phyloP scores from a whole-genome alignment of 2,888 invertebrate genomes.

The Hylaea fasciaria region DNA sequence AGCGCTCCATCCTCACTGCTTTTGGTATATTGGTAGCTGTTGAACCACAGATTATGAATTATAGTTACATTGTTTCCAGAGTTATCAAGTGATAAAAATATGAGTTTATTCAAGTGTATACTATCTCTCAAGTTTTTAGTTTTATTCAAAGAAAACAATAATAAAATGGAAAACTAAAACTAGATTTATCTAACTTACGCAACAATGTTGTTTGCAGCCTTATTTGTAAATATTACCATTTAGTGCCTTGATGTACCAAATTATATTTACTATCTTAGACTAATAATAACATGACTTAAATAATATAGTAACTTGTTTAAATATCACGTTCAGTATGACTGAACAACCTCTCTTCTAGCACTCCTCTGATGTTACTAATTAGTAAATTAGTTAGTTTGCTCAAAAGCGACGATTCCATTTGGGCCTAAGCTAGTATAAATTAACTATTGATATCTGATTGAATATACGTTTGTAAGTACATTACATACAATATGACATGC shows the following conservation, averaged over 20 bases:
- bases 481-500: not conserved
- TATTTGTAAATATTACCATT: slow-evolving; percentile 12
- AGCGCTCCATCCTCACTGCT: too few species aligned
- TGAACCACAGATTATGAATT: too few species aligned
- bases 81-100: too few species aligned
- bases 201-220: not conserved
- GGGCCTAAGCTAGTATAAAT: slow-evolving; percentile 29
- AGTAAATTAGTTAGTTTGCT: slow-evolving; percentile 42
- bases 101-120: too few species aligned
- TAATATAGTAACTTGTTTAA: too few species aligned
- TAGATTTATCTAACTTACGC: too few species aligned
- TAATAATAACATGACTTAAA: too few species aligned
- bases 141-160: too few species aligned
- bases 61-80: too few species aligned
- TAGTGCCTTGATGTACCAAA: slow-evolving; percentile 17
- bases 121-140: too few species aligned
- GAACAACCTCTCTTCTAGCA: not conserved
- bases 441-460: not conserved
- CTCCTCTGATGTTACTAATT: not conserved
- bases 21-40: too few species aligned
- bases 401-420: slow-evolving; percentile 49
- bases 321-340: not conserved
- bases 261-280: not conserved
- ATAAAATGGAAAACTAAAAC: too few species aligned
- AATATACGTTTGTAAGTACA: not conserved